Evolutionary conservation across 2,888 invertebrate genomes (phyloP).

Genomic region (Phlogophora meticulosa): DNA sequence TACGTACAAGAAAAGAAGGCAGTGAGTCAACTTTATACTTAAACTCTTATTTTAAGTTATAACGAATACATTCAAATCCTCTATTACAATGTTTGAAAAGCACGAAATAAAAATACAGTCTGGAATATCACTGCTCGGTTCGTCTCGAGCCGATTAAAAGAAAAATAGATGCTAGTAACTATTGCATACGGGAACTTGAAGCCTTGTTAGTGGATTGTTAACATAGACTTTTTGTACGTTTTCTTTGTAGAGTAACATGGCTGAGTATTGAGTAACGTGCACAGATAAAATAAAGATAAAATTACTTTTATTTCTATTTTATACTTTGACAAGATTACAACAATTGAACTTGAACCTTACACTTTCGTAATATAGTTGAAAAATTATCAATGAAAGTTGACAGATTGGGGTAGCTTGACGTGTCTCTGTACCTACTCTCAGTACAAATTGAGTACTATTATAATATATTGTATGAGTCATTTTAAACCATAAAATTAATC

Average conservation of each 20-base stretch:
- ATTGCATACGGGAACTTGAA: constrained; percentile 7
- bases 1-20: too few relatives aligned
- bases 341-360: too few relatives aligned
- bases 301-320: constrained; percentile 43
- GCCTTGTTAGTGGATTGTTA: constrained; percentile 42
- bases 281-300: constrained; percentile 25
- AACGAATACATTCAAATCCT: background rate
- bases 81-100: background rate
- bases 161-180: constrained; percentile 15
- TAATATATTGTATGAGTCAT: too few relatives aligned
- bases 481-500: too few relatives aligned
- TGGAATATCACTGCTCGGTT: background rate
- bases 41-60: constrained; percentile 2
- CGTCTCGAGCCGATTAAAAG: constrained; percentile 11
- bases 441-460: too few relatives aligned
- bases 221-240: constrained; percentile 28
- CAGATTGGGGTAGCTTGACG: too few relatives aligned
- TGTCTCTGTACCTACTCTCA: too few relatives aligned
- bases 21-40: background rate
- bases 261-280: constrained; percentile 23
- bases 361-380: too few relatives aligned
- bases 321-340: too few relatives aligned
- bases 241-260: constrained; percentile 42
- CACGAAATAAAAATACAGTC: constrained; percentile 5
- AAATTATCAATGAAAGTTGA: too few relatives aligned